Evolutionary conservation across 2,113 vertebrate genomes (phyloP).

Genomic region (Nothobranchius furzeri): DNA sequence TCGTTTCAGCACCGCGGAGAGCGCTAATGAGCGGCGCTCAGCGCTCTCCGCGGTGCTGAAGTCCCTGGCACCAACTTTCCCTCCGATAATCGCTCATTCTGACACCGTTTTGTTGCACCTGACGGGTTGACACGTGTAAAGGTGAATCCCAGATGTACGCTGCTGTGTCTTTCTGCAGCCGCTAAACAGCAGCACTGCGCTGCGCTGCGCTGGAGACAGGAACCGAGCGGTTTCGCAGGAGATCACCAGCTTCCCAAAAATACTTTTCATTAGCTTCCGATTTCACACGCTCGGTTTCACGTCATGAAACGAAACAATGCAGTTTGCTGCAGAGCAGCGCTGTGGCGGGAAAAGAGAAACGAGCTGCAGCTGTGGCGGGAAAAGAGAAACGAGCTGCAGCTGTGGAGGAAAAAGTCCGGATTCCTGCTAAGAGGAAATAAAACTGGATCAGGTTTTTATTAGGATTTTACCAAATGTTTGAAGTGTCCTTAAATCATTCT

Average conservation of each 20-base stretch:
- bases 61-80: not conserved
- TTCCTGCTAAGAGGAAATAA: not conserved
- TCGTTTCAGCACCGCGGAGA: constrained; percentile 39
- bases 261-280: constrained; percentile 46
- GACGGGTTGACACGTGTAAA: too few species aligned
- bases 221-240: constrained; percentile 1
- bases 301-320: constrained; percentile 57
- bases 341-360: not conserved
- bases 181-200: constrained; percentile 49
- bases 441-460: not conserved
- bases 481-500: not conserved
- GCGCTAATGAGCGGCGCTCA: not conserved
- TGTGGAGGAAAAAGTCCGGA: not conserved
- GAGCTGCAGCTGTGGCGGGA: constrained; percentile 3
- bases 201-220: constrained; percentile 9
- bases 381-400: not conserved
- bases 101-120: too few species aligned
- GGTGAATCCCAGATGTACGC: too few species aligned
- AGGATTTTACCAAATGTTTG: not conserved
- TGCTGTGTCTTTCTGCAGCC: constrained; percentile 36
- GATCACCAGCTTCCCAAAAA: constrained; percentile 21
- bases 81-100: too few species aligned
- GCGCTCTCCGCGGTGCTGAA: constrained; percentile 40
- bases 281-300: constrained; percentile 52
- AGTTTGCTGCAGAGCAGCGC: not conserved